These are phyloP conservation scores for Hedychridium roseum DNA, from an alignment of 2,888 invertebrate genomes.

Conservation along the genomic window DNA sequence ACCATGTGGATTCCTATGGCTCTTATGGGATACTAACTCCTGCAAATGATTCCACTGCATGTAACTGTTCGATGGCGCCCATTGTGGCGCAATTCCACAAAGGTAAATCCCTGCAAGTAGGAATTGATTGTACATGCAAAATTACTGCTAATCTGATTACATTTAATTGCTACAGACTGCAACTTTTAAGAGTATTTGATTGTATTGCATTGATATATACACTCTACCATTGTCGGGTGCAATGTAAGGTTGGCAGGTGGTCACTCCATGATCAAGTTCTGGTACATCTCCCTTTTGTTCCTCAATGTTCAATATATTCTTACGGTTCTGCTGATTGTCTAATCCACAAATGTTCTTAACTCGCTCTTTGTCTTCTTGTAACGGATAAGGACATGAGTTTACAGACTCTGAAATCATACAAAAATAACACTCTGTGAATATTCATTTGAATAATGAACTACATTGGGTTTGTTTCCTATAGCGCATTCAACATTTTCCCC, in stretches of 20 bases:
- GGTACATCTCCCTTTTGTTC: conserved; percentile 24
- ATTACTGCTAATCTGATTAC: no score
- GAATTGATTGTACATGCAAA: no score
- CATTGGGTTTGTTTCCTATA: no score
- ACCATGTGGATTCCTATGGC: conserved; percentile 24
- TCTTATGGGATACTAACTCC: conserved; percentile 50
- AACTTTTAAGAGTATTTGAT: no score
- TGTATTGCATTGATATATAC: no score
- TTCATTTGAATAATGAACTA: no score
- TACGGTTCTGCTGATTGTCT: conserved; percentile 25
- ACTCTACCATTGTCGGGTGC: conserved; percentile 53
- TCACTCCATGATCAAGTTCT: conserved; percentile 48
- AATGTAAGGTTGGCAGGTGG: conserved; percentile 33
- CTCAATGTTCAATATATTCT: conserved; percentile 18
- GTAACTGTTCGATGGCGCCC: conserved; percentile 54
- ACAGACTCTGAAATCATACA: conserved; percentile 36
- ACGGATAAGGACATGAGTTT: conserved; percentile 19
- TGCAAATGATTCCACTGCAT: conserved; percentile 47
- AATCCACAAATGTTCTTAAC: conserved; percentile 17
- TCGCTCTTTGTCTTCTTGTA: conserved; percentile 18
- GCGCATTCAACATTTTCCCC: no score
- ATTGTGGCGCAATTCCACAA: conserved; percentile 53
- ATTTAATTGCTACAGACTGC: no score
- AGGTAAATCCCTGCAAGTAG: conserved; percentile 46
- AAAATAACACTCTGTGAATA: no score